Evolutionary conservation across 2,888 invertebrate genomes (phyloP), one percentile per base, ranked within the genome.

Genomic region (Agapostemon virescens): DNA sequence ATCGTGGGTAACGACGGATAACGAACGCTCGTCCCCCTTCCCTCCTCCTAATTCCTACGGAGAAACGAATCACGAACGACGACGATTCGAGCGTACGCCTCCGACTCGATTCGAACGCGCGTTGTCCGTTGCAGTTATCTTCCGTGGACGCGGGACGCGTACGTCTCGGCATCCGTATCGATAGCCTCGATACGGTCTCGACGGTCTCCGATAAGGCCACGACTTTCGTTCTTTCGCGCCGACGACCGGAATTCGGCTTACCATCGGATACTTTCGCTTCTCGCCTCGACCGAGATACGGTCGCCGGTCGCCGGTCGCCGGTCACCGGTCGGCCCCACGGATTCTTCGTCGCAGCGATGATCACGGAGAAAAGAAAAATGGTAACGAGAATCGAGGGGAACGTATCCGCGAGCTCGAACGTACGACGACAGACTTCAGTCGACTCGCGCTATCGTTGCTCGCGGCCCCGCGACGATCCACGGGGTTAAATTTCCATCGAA

Each of bases 261-360:
- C n/a, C n/a, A n/a, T n/a, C n/a, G n/a, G 11, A 36, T 58, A 75
- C 79, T 79, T 83, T 83, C 83, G 75, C 79, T 69, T 61, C 17
- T 66, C 45, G 7, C 45, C 11, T 64, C 52, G 7, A n/a, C 42
- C 71, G 58, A 67, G 30, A 63, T 49, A 49, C 36, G 17, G 3
- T 38, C 45, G 17, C 63, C 30, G 69, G 63, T 72, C 61, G 45
- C n/a, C n/a, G n/a, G n/a, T n/a, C n/a, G n/a, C n/a, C 36, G 17
- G 3, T 38, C 45, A 17, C 63, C 30, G 69, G 63, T 72, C 61
- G 45, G 7, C 13, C 13, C 1, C 4, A 6, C n/a, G 3, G 15
- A n/a, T 55, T 17, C 67, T 74, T 63, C 36, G 7, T n/a, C 23
- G 55, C 26, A 4, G 15, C 15, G 2, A n/a, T 45, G 2, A 49